Percentiles rank a stretch among this genome's conserved stretches.
These are phyloP conservation scores for Abramis brama DNA, from an alignment of 2,113 vertebrate species.

Conservation along the genomic window DNA sequence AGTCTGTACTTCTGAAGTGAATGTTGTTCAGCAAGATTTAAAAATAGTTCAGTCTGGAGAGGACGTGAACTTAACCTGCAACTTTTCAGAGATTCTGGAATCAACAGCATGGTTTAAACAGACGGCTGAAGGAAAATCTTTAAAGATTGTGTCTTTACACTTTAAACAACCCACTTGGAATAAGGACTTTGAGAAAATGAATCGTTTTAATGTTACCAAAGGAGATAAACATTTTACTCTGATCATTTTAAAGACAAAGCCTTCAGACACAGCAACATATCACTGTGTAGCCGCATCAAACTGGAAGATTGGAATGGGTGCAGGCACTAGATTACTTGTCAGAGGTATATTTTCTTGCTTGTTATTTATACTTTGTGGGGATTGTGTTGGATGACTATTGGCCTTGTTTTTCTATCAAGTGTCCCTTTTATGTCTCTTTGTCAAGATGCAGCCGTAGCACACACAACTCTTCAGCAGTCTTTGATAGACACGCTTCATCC, in stretches of 20 bases:
- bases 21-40: slow-evolving; percentile 23
- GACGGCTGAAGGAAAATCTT: not conserved
- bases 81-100: not conserved
- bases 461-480: not conserved
- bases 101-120: slow-evolving; percentile 45
- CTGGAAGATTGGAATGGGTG: not conserved
- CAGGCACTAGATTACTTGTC: slow-evolving; percentile 31
- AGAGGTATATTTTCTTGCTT: slow-evolving; percentile 1
- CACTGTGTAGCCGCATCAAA: slow-evolving; percentile 18
- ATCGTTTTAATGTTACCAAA: not conserved
- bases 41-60: slow-evolving; percentile 19
- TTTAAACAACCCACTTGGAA: slow-evolving; percentile 9
- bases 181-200: not conserved
- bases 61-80: slow-evolving; percentile 1
- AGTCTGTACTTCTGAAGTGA: slow-evolving; percentile 1
- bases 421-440: not conserved
- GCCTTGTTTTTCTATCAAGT: not conserved
- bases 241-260: slow-evolving; percentile 1
- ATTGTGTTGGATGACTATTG: too few species aligned
- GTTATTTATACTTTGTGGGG: too few species aligned
- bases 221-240: slow-evolving; percentile 7
- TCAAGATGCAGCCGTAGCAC: not conserved
- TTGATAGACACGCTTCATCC: slow-evolving; percentile 11
- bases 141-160: slow-evolving; percentile 7
- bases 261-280: slow-evolving; percentile 38